A percentile compares a stretch with the other conserved stretches of the same genome.
phyloP scores from a whole-genome alignment of 2,797 vertebrate genomes.

The Gallinago stenura region DNA sequence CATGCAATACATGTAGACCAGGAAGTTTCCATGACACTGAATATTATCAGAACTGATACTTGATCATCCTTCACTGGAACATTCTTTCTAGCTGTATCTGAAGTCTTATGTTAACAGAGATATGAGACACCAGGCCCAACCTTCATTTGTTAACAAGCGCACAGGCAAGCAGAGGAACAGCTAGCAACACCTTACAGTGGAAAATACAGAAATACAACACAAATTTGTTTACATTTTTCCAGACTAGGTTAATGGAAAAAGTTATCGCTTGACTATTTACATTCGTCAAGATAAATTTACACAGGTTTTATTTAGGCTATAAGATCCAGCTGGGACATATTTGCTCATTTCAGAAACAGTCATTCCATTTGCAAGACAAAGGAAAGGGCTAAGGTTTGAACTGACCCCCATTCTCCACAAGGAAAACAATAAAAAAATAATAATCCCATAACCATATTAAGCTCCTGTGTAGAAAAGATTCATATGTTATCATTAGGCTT shows the following conservation, averaged over 20 bases:
- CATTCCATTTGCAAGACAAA: conserved; percentile 18
- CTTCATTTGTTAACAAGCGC: neutral
- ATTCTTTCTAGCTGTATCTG: neutral
- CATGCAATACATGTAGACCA: neutral
- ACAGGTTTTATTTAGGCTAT: conserved; percentile 21
- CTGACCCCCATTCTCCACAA: neutral
- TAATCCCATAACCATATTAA: neutral
- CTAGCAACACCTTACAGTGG: neutral
- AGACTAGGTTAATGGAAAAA: conserved; percentile 2
- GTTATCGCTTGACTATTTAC: neutral
- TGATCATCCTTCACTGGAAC: neutral
- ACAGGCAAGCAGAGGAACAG: neutral
- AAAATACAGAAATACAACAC: neutral
- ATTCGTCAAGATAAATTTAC: neutral
- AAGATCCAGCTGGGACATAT: neutral
- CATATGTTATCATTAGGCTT: neutral
- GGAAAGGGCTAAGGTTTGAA: neutral
- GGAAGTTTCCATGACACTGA: neutral
- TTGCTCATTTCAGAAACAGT: conserved; percentile 12
- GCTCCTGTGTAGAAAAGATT: neutral
- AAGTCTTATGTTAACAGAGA: neutral
- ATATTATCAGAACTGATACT: neutral
- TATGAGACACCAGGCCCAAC: neutral
- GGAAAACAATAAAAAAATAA: neutral
- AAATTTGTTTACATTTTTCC: neutral